Conservation (phyloP, 2,113 vertebrate genomes). For the Malurus elegans region DNA sequence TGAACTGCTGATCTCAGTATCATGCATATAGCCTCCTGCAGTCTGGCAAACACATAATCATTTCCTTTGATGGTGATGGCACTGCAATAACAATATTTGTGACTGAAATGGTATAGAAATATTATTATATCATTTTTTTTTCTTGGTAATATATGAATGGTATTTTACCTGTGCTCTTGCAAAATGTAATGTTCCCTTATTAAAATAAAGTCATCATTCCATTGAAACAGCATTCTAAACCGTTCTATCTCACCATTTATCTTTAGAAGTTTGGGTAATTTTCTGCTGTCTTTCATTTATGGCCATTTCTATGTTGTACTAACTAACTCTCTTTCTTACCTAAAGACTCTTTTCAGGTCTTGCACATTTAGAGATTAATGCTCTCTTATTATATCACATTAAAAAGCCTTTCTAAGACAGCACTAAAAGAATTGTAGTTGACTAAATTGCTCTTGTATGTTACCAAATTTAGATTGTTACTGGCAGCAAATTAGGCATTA, state of each 20-base stretch:
- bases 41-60: neutral
- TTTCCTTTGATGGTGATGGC: neutral
- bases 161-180: neutral
- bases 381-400: neutral
- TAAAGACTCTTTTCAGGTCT: neutral
- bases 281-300: neutral
- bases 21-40: neutral
- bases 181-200: neutral
- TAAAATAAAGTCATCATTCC: slow-evolving; percentile 17
- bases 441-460: neutral
- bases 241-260: neutral
- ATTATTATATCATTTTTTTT: neutral
- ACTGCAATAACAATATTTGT: neutral
- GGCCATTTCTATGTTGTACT: neutral
- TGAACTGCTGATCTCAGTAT: neutral
- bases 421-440: neutral
- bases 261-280: neutral
- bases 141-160: neutral
- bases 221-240: neutral
- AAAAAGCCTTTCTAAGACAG: neutral
- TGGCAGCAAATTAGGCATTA: slow-evolving; percentile 12
- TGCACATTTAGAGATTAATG: slow-evolving; percentile 20
- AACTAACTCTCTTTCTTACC: slow-evolving; percentile 15
- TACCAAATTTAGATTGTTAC: slow-evolving; percentile 34
- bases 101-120: neutral